Base-by-base conservation (phyloP, 2,797 vertebrate genomes). In the Chrysocyon brachyurus region DNA sequence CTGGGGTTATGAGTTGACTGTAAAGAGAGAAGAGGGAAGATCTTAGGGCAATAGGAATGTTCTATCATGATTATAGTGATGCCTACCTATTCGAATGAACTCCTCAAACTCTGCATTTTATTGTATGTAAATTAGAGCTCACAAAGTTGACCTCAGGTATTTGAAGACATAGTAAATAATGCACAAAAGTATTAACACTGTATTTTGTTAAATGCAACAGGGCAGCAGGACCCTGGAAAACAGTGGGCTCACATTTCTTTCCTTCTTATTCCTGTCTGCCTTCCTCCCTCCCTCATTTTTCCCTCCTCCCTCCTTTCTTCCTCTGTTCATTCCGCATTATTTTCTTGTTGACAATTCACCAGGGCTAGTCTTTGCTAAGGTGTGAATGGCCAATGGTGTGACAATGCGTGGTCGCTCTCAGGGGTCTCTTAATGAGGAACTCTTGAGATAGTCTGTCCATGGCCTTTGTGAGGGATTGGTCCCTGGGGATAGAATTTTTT, bases 401-500 rank as follows among this genome's bases (percentile, higher is more conserved):
- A 90, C 91, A 36, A 19, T 6, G 56, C 73, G 75, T 7, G 49
- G 24, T 36, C 85, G n/a, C 79, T 93, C 75, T 86, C 17, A 16
- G 54, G 85, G 26, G 77, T 89, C 63, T 84, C 59, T 59, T 61
- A 56, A 40, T 56, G 86, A 94, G 86, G 49, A 57, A 87, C 78
- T 84, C 91, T 89, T 73, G 91, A 95, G 88, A 96, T 73, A 68
- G 73, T 88, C 91, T 89, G 6, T 90, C 86, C 56, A 10, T 79
- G 56, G 96, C 70, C 91, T 90, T 87, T 85, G 46, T 97, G 94
- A 97, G 78, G 31, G 40, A 98, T 97, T 33, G 61, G 93, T 87
- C 97, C 82, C 94, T 31, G 31, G 91, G 86, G 97, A 85, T 22
- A 64, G 91, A 89, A 84, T 87, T 95, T 98, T 96, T 97, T 94